Base-by-base conservation (phyloP, 2,797 vertebrate genomes). In the Sarcophilus harrisii region DNA sequence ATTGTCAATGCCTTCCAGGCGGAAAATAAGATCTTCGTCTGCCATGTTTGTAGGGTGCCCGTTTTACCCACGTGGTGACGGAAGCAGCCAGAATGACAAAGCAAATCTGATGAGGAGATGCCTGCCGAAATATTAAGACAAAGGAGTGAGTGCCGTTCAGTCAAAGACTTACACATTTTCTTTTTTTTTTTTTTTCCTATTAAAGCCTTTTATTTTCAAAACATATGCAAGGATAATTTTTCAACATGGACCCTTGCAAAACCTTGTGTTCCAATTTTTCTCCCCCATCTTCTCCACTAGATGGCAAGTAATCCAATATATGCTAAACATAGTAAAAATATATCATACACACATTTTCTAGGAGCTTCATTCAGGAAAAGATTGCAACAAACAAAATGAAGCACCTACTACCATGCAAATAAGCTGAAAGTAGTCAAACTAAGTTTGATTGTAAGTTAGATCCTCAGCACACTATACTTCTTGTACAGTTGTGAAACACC, bases 21-120 rank as follows among this genome's bases (percentile, higher is more conserved):
- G 98, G 95, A 99, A 99, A 98, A 99, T 99, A 94, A 99, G 98
- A 91, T 99, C 99, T 32, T 99, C 99, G 0, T 99, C 99, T 90
- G 99, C 99, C 99, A 99, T 99, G 97, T 14, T 91, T 96, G 96
- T 2, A 52, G 93, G 92, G 93, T 4, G 30, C 0, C 38, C 32
- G 95, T 81, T 95, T 91, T 95, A 95, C 92, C 97, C 96, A 91
- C 54, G 93, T 93, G 93, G n/a, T 12, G 2, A 27, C 30, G 54
- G 91, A 90, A 94, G 90, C 94, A 97, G 97, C 97, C 98, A 98
- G 98, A 97, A 92, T 97, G 97, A 96, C 97, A 32, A 92, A 0
- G 18, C 94, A 96, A 94, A 91, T 49, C 90, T 92, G 96, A 81
- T 18, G 5, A 91, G 0, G 58, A 93, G 57, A 92, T 95, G 95